Base-by-base conservation (phyloP, 1,140 invertebrate genomes). In the Elymnias hypermnestra region DNA sequence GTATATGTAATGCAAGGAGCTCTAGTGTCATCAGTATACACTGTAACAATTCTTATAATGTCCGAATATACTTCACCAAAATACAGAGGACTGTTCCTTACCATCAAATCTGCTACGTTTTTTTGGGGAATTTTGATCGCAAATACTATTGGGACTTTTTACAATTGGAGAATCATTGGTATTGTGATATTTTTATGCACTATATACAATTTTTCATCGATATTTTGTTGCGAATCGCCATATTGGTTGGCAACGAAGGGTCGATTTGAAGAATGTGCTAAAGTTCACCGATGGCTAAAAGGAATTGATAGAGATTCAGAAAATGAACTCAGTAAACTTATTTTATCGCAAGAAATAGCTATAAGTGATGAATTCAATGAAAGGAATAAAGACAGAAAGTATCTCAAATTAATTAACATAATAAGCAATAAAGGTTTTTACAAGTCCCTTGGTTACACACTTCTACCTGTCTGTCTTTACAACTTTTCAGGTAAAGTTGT, bases 401-500 rank as follows among this genome's bases (percentile, higher is more conserved):
- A 29, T 29, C 0, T 4, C 13, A 12, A 29, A 12, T 0, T 29
- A 2, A 5, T 19, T 0, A 36, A 36, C n/a, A 21, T 36, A 19
- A 5, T 36, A 12, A n/a, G 15, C 19, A 2, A 5, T 5, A 9
- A 10, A 21, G 5, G 9, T 3, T 36, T 36, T 36, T 36, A 10
- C 19, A 36, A 36, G n/a, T 14, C 33, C 1, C 5, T 21, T 12
- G 9, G 5, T 5, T 36, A 36, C 5, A 13, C 33, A 19, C 5
- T 2, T 9, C 12, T 36, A 5, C 15, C 33, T 8, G 12, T 53
- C 5, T 12, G 6, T 17, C 35, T 60, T 12, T 67, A 64, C 10
- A 53, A 64, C 40, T 56, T 57, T 29, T 57, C 62, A 4, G 68
- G 68, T 7, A 72, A 72, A 44, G 36, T 66, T 36, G 56, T 57